A percentile compares a stretch with the other conserved stretches of the same genome.
phyloP scores from a whole-genome alignment of 1,140 invertebrate species.

The Piezodorus guildinii region DNA sequence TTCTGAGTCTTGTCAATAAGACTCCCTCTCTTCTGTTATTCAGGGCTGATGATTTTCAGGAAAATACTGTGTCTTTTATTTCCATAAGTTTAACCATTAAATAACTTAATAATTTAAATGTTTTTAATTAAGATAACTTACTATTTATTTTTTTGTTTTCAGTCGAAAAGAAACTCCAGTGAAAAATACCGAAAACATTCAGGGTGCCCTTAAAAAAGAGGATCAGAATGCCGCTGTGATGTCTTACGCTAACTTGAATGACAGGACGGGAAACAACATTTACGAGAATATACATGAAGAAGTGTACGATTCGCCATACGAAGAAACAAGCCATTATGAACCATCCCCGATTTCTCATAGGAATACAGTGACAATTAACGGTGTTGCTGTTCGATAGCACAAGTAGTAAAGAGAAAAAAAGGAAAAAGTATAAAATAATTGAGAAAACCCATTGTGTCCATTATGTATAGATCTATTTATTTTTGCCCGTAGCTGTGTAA shows the following conservation, averaged over 20 bases:
- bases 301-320: conserved; percentile 56
- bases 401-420: too few relatives aligned
- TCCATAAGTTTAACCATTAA: too few relatives aligned
- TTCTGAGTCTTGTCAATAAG: too few relatives aligned
- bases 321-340: conserved; percentile 54
- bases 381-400: conserved; percentile 50
- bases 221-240: conserved; percentile 73
- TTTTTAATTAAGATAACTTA: too few relatives aligned
- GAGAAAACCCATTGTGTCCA: background rate
- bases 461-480: conserved; percentile 11
- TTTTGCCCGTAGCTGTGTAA: background rate
- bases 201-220: conserved; percentile 70
- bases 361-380: conserved; percentile 54
- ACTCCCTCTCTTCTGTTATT: too few relatives aligned
- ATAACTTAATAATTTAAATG: too few relatives aligned
- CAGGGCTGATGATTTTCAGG: too few relatives aligned
- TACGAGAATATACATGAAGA: conserved; percentile 65
- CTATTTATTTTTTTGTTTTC: conserved; percentile 29
- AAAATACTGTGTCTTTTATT: too few relatives aligned
- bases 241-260: conserved; percentile 69
- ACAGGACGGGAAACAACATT: conserved; percentile 45
- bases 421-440: too few relatives aligned
- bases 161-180: conserved; percentile 70
- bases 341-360: conserved; percentile 44
- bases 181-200: conserved; percentile 76